Evolutionary conservation across 1,140 invertebrate genomes (phyloP).

Genomic region (Macrobrachium rosenbergii): DNA sequence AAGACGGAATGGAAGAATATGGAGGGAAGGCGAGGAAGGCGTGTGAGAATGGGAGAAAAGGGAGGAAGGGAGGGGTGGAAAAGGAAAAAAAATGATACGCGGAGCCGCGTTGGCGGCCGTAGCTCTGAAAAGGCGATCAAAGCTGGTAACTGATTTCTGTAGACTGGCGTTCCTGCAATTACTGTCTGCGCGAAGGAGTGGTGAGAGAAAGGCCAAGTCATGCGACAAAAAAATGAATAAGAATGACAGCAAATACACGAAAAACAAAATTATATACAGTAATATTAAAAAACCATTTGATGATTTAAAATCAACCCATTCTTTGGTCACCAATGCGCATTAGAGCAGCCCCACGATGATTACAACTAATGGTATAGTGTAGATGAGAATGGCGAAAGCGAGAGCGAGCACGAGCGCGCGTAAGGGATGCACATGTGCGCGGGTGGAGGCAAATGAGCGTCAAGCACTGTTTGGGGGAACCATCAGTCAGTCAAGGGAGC

Average conservation of each 20-base stretch:
- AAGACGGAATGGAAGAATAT: too few relatives aligned
- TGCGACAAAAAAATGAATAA: neutral
- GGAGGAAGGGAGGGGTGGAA: too few relatives aligned
- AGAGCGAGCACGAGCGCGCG: neutral
- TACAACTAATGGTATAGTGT: too few relatives aligned
- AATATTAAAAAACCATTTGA: neutral
- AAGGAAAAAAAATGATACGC: too few relatives aligned
- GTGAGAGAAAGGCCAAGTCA: neutral
- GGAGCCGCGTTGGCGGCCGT: neutral
- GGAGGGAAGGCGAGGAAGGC: too few relatives aligned
- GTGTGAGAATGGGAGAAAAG: too few relatives aligned
- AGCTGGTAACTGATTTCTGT: too few relatives aligned
- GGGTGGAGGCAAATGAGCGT: neutral
- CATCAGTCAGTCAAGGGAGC: too few relatives aligned
- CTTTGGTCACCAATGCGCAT: too few relatives aligned
- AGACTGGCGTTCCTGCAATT: too few relatives aligned
- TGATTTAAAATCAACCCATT: too few relatives aligned
- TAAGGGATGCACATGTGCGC: neutral
- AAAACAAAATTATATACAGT: neutral
- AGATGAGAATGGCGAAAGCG: neutral
- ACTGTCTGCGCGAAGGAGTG: neutral
- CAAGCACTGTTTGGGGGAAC: neutral
- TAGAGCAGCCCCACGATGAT: too few relatives aligned
- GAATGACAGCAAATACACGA: neutral
- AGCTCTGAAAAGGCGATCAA: neutral